Conservation (phyloP, 2,797 vertebrate genomes). For the Pelochelys cantorii region DNA sequence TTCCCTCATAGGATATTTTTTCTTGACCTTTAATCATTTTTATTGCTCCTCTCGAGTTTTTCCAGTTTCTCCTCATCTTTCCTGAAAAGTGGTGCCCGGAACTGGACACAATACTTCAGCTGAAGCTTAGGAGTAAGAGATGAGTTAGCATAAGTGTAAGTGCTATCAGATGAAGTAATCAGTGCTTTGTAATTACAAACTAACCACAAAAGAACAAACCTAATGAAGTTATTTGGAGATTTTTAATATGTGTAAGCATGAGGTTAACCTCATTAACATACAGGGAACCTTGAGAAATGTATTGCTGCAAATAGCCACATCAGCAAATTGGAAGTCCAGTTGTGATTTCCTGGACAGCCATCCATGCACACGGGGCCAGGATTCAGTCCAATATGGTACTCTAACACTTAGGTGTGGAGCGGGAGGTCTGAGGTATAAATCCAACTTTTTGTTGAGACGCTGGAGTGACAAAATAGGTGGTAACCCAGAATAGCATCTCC, state of each 20-base stretch:
- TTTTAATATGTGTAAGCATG: not conserved
- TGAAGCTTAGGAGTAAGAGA: too few relatives aligned
- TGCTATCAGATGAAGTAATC: not conserved
- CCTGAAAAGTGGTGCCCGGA: too few relatives aligned
- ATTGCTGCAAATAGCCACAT: not conserved
- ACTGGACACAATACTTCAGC: too few relatives aligned
- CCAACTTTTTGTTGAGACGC: not conserved
- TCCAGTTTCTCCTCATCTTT: too few relatives aligned
- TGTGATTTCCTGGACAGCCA: not conserved
- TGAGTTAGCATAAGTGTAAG: not conserved
- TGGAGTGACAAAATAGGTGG: not conserved
- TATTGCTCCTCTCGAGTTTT: too few relatives aligned
- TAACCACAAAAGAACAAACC: not conserved
- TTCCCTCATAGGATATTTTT: too few relatives aligned
- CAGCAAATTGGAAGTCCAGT: not conserved
- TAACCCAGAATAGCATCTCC: not conserved
- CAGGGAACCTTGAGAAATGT: not conserved
- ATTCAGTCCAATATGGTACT: not conserved
- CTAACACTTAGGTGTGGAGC: not conserved
- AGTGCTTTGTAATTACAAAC: not conserved
- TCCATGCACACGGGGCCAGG: not conserved
- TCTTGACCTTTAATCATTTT: too few relatives aligned
- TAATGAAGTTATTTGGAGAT: not conserved
- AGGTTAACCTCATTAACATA: not conserved
- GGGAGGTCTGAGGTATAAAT: not conserved